Conservation (phyloP, 2,797 vertebrate species). For the Lithobates pipiens region DNA sequence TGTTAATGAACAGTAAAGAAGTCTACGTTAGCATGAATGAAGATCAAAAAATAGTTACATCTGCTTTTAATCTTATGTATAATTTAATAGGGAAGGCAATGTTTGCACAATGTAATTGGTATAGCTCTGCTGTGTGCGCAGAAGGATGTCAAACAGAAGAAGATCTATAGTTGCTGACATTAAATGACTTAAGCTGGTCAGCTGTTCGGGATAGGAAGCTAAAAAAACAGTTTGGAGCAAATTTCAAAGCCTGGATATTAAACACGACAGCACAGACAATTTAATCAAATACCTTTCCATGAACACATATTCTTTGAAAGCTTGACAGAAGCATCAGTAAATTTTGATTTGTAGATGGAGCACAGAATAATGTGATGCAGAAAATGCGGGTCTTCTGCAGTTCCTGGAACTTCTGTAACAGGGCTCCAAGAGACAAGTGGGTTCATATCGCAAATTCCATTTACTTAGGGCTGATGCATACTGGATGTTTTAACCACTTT, state of each 20-base stretch:
- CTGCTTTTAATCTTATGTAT: slow-evolving; percentile 38
- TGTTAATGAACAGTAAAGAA: background rate
- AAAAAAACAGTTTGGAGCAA: slow-evolving; percentile 18
- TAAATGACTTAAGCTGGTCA: slow-evolving; percentile 10
- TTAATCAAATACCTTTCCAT: slow-evolving; percentile 25
- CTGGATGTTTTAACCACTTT: too few relatives aligned
- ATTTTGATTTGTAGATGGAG: background rate
- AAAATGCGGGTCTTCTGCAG: background rate
- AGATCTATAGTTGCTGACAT: slow-evolving; percentile 19
- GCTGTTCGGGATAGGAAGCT: slow-evolving; percentile 8
- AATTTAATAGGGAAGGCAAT: slow-evolving; percentile 46
- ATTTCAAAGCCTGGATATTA: slow-evolving; percentile 39
- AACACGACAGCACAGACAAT: slow-evolving; percentile 24
- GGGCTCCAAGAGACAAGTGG: background rate
- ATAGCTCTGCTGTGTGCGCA: slow-evolving; percentile 24
- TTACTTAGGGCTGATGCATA: background rate
- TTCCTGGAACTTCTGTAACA: background rate
- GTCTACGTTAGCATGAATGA: slow-evolving; percentile 9
- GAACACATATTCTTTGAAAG: background rate
- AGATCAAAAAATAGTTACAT: slow-evolving; percentile 19
- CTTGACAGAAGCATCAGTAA: background rate
- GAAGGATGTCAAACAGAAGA: slow-evolving; percentile 33
- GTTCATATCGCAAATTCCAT: background rate
- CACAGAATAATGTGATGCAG: background rate
- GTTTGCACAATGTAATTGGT: slow-evolving; percentile 58